Evolutionary conservation across 1,140 invertebrate species (phyloP), one percentile per base, ranked within the genome.

Genomic region (Episyrphus balteatus): DNA sequence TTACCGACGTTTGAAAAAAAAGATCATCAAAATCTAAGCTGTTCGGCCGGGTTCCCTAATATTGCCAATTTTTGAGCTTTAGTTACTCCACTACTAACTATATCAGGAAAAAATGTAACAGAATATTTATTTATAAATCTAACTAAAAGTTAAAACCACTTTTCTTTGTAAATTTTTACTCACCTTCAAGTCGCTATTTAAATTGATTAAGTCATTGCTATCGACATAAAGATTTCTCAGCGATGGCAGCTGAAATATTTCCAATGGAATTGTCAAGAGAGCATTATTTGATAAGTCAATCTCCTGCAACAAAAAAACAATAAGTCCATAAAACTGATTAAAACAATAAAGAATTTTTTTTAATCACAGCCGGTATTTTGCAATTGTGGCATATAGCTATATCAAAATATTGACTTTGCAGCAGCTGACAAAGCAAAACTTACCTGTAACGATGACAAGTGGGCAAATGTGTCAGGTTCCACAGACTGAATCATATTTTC

Each of bases 401-500:
- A 26, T 26, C 21, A 26, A 26, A 26, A 26, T 26, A 26, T 26
- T 26, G 21, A 26, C 21, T 26, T 26, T 26, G 21, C 8, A 26
- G 3, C 21, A 3, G 8, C 21, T 26, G 21, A 26, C 21, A 26
- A 26, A 26, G 21, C 21, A 26, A 26, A 26, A 26, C 32, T 58
- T 55, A 67, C 65, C 62, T 67, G 66, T 31, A 79, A 55, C 50
- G 66, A 61, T 34, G 70, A 69, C 30, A 77, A 62, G 14, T 70
- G 67, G 8, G 62, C 58, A 52, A 80, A 76, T 2, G 74, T 70
- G 44, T 73, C 66, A 30, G 73, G 66, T 47, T 79, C 75, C 34
- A 80, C 74, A 18, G 68, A 69, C 56, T 72, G 72, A 51, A 80
- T 76, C 59, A 75, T 70, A 51, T 80, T 80, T 51, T 80, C 78